phyloP scores from a whole-genome alignment of 1,140 invertebrate genomes.

The Neoseiulus cucumeris region DNA sequence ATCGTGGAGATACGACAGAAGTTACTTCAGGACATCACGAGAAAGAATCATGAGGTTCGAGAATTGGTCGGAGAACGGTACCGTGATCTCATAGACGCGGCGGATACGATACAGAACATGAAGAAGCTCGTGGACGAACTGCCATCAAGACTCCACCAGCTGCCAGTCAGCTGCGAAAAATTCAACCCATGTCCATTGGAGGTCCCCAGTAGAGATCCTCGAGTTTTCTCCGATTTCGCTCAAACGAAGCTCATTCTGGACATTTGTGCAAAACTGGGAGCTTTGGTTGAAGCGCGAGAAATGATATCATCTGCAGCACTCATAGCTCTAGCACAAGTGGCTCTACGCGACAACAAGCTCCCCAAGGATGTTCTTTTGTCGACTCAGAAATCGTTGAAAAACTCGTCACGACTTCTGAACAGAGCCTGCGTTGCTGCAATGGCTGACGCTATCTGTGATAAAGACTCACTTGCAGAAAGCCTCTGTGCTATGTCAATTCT shows the following conservation, averaged over 20 bases:
- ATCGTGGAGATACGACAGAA: conserved; percentile 7
- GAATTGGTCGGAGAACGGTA: conserved; percentile 27
- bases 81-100: conserved; percentile 26
- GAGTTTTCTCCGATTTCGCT: not conserved
- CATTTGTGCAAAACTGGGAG: not conserved
- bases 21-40: conserved; percentile 27
- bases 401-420: not conserved
- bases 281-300: not conserved
- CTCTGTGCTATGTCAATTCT: not conserved
- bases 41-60: conserved; percentile 32
- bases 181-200: not conserved
- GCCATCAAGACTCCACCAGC: not conserved
- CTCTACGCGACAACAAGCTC: not conserved
- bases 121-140: not conserved
- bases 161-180: not conserved
- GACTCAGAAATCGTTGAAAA: not conserved
- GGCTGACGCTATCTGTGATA: not conserved
- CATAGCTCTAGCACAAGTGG: not conserved
- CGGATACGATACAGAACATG: conserved; percentile 22
- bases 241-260: not conserved
- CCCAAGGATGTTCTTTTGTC: not conserved
- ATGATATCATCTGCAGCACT: not conserved
- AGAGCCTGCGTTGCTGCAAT: not conserved
- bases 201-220: not conserved
- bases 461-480: not conserved